Evolutionary conservation across 2,113 vertebrate species (phyloP), one percentile per base, ranked within the genome.

Genomic region (Machaerirhynchus nigripectus): DNA sequence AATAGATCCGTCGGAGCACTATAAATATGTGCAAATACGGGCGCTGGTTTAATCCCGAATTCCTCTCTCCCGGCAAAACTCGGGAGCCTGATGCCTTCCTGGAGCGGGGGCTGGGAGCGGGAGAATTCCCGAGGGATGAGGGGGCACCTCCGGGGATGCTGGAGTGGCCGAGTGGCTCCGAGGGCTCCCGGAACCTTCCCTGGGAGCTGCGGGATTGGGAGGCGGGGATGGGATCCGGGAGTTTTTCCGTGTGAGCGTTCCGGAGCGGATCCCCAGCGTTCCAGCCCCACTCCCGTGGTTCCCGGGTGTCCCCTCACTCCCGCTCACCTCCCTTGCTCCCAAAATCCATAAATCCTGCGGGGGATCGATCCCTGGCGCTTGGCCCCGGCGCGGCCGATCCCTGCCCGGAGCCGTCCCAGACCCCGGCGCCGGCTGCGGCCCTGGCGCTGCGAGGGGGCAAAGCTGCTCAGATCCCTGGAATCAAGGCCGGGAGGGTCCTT

Each of bases 11-110:
- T 74, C 35, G 12, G 68, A 73, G 74, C 9, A 44, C 95, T 92
- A 90, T 92, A 96, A 96, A 96, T 92, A 90, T 24, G 74, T 59
- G 78, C 78, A 84, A 55, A 92, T 53, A 63, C 73, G 13, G 68
- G 75, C 33, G 10, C 70, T 61, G 12, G 20, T 31, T 69, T 82
- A 44, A 89, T 69, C 85, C 87, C 47, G 0, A 55, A 69, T 61
- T 63, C 40, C 27, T 23, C 53, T 57, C 57, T 76, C 89, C 89
- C 49, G 7, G 63, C 52, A 47, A 76, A 77, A 37, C 68, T 52
- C 56, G 0, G 59, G 68, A 91, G 67, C 85, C 91, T 33, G 60
- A 10, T 33, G 61, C 84, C 59, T 44, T 53, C 80, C 75, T 2
- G 5, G 60, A 53, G 40, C 40, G 79, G 87, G 47, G 87, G 87